Evolutionary conservation across 1,140 invertebrate genomes (phyloP).

Genomic region (Drosophila biarmipes): DNA sequence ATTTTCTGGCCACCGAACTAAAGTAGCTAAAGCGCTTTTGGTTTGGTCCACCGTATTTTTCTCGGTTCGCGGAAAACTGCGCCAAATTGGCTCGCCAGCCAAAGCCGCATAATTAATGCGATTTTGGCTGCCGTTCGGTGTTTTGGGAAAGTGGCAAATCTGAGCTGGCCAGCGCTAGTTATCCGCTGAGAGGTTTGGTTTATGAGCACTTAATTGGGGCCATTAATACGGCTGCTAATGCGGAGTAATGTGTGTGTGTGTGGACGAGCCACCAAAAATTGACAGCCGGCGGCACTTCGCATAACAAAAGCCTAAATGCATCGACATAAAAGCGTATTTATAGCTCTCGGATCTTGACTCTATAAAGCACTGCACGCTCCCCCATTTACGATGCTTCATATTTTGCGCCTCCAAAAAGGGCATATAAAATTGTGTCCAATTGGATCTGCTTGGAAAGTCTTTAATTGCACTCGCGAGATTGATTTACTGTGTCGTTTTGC

Average conservation of each 20-base stretch:
- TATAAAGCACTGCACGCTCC: slow-evolving; percentile 34
- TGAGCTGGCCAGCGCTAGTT: slow-evolving; percentile 14
- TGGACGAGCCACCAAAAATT: slow-evolving; percentile 28
- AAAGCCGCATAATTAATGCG: slow-evolving; percentile 75
- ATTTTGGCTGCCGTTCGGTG: slow-evolving; percentile 48
- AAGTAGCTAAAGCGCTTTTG: slow-evolving; percentile 39
- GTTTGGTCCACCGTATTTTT: slow-evolving; percentile 13
- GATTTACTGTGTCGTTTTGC: slow-evolving; percentile 13
- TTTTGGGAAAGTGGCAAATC: slow-evolving; percentile 32
- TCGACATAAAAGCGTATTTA: slow-evolving; percentile 51
- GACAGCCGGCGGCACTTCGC: slow-evolving; percentile 34
- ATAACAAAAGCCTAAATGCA: slow-evolving; percentile 22
- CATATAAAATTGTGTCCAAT: slow-evolving; percentile 26
- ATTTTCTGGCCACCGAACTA: slow-evolving; percentile 7
- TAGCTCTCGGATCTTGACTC: slow-evolving; percentile 40
- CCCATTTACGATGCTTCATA: slow-evolving; percentile 45
- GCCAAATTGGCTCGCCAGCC: slow-evolving; percentile 19
- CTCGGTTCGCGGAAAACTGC: slow-evolving; percentile 2
- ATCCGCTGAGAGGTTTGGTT: slow-evolving; percentile 48
- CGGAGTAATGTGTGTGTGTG: slow-evolving; percentile 30
- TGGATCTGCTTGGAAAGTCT: slow-evolving; percentile 16
- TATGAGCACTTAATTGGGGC: slow-evolving; percentile 70
- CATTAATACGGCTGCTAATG: slow-evolving; percentile 69
- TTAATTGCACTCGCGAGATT: slow-evolving; percentile 2
- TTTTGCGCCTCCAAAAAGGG: slow-evolving; percentile 30